These are phyloP conservation scores for Numenius phaeopus DNA, from an alignment of 2,797 vertebrate genomes.

Conservation along the genomic window DNA sequence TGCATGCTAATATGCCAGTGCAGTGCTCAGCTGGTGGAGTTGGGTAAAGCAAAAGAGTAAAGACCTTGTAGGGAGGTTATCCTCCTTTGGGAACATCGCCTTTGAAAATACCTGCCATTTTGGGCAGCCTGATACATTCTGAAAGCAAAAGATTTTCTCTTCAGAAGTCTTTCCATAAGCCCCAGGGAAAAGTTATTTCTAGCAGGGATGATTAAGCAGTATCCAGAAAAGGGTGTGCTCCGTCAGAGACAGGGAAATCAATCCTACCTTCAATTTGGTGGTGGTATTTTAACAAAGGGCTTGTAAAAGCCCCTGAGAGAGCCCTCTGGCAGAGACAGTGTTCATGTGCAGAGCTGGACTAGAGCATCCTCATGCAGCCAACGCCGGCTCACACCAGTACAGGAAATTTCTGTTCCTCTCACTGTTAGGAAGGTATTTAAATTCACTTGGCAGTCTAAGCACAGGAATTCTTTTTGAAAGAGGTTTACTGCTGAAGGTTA, in stretches of 20 bases:
- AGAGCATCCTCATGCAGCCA: background rate
- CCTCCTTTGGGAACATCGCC: background rate
- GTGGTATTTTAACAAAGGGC: background rate
- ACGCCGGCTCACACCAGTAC: background rate
- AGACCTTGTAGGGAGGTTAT: constrained; percentile 61
- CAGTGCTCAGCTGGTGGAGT: constrained; percentile 22
- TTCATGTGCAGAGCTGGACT: background rate
- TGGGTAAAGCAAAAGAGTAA: background rate
- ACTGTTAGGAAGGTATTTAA: constrained; percentile 15
- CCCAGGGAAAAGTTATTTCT: background rate
- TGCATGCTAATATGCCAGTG: constrained; percentile 37
- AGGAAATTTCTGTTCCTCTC: background rate
- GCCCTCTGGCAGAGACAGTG: background rate
- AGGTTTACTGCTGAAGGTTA: constrained; percentile 71
- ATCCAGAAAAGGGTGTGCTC: background rate
- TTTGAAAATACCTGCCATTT: constrained; percentile 16
- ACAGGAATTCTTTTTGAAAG: constrained; percentile 51
- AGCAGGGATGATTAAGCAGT: constrained; percentile 33
- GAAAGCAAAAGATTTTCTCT: constrained; percentile 2
- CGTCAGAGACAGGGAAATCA: background rate
- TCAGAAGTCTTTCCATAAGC: constrained; percentile 8
- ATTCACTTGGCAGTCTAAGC: constrained; percentile 64
- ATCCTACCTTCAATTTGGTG: background rate
- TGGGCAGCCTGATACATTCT: background rate
- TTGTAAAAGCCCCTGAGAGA: background rate